A percentile compares a stretch with the other conserved stretches of the same genome.
Evolutionary conservation across 2,888 invertebrate species (phyloP).

Genomic region (Protophormia terraenovae): DNA sequence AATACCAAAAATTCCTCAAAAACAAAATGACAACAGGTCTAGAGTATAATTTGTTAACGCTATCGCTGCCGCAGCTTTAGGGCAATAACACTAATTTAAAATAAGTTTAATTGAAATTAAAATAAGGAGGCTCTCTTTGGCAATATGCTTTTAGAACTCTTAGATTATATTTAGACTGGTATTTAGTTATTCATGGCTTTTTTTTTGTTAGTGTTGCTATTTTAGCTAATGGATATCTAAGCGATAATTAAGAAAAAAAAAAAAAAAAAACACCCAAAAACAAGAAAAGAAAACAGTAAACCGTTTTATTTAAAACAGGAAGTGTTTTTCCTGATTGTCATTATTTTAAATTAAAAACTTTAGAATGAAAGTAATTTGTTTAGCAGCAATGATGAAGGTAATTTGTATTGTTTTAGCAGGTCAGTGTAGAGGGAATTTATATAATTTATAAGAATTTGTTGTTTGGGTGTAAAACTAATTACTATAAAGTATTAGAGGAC

Average conservation of each 20-base stretch:
- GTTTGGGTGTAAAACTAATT: slow-evolving; percentile 9
- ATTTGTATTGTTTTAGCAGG: background rate
- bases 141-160: slow-evolving; percentile 5
- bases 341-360: slow-evolving; percentile 58
- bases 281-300: background rate
- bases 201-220: background rate
- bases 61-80: background rate
- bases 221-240: background rate
- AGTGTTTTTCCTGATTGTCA: slow-evolving; percentile 7
- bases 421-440: background rate
- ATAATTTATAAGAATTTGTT: too few species aligned
- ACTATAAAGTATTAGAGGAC: background rate
- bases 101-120: slow-evolving; percentile 52
- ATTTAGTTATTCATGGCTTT: background rate
- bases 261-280: background rate
- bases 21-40: background rate
- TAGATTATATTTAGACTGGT: background rate
- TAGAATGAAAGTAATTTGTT: slow-evolving; percentile 19
- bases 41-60: background rate
- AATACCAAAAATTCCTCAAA: background rate
- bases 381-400: background rate
- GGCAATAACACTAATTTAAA: slow-evolving; percentile 31
- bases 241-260: slow-evolving; percentile 18
- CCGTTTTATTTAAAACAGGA: background rate
- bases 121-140: background rate